Percentiles rank a stretch among this genome's conserved stretches.
phyloP scores from a whole-genome alignment of 2,888 invertebrate genomes.

The Hartigia nigra region DNA sequence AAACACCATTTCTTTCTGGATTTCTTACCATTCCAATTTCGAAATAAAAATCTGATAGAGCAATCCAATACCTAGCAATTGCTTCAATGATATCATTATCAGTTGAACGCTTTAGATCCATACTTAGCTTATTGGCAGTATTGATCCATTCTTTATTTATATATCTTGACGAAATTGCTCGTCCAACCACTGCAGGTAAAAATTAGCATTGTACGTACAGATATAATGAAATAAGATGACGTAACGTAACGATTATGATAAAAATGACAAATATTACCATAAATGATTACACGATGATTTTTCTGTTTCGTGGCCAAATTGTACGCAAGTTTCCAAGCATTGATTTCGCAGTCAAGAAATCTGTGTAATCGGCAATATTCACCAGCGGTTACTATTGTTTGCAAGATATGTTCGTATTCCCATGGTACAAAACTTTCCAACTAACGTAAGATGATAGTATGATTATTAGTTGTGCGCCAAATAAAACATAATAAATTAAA shows the following conservation, averaged over 20 bases:
- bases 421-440: background rate
- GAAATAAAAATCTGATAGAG: conserved; percentile 56
- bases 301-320: conserved; percentile 45
- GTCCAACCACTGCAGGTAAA: conserved; percentile 44
- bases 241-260: background rate
- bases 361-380: conserved; percentile 56
- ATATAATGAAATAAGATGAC: conserved; percentile 9
- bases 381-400: conserved; percentile 48
- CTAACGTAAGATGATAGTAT: background rate
- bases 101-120: conserved; percentile 30
- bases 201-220: background rate
- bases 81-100: conserved; percentile 29
- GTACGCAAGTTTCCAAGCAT: conserved; percentile 52
- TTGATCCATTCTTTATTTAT: conserved; percentile 52
- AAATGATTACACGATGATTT: conserved; percentile 42
- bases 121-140: conserved; percentile 33
- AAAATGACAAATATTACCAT: conserved; percentile 35
- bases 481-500: conserved; percentile 1
- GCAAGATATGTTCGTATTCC: conserved; percentile 29
- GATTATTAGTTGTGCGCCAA: background rate
- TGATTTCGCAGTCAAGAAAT: conserved; percentile 48
- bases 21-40: conserved; percentile 46
- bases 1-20: background rate
- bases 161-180: conserved; percentile 46
- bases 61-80: conserved; percentile 51